A percentile compares a stretch with the other conserved stretches of the same genome.
phyloP scores from a whole-genome alignment of 1,140 invertebrate species.

The Hycleus cichorii region DNA sequence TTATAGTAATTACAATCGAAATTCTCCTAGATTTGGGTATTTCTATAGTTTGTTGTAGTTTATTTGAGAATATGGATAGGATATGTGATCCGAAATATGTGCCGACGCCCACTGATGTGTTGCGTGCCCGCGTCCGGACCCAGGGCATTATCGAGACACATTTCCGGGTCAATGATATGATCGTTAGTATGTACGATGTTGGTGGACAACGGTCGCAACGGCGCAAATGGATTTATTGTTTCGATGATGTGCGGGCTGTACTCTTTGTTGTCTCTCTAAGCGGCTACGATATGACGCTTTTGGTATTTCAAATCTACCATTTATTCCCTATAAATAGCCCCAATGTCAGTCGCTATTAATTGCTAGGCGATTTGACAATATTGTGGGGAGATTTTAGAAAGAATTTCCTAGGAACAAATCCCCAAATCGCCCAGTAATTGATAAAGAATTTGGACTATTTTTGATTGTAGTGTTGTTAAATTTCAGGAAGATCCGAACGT shows the following conservation, averaged over 20 bases:
- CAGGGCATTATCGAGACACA: conserved; percentile 72
- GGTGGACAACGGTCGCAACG: conserved; percentile 66
- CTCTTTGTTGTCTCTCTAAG: conserved; percentile 60
- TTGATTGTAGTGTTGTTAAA: not conserved
- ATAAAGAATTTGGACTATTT: no score
- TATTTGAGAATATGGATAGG: conserved; percentile 63
- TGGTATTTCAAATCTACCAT: conserved; percentile 37
- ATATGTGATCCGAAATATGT: conserved; percentile 58
- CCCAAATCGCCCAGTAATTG: no score
- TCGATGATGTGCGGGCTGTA: conserved; percentile 59
- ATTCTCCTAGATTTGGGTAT: not conserved
- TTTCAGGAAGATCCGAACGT: conserved; percentile 54
- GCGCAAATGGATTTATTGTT: conserved; percentile 70
- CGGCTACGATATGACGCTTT: conserved; percentile 58
- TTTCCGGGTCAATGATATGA: conserved; percentile 61
- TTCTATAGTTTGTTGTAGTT: conserved; percentile 42
- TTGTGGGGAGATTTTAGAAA: no score
- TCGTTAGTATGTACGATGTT: conserved; percentile 57
- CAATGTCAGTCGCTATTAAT: not conserved
- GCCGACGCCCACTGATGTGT: conserved; percentile 64
- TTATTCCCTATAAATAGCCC: not conserved
- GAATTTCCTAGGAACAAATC: no score
- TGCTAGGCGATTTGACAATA: not conserved
- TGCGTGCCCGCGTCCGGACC: conserved; percentile 63
- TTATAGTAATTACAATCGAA: conserved; percentile 50